Evolutionary conservation across 2,888 invertebrate species (phyloP).

Genomic region (Microplitis deprimator): DNA sequence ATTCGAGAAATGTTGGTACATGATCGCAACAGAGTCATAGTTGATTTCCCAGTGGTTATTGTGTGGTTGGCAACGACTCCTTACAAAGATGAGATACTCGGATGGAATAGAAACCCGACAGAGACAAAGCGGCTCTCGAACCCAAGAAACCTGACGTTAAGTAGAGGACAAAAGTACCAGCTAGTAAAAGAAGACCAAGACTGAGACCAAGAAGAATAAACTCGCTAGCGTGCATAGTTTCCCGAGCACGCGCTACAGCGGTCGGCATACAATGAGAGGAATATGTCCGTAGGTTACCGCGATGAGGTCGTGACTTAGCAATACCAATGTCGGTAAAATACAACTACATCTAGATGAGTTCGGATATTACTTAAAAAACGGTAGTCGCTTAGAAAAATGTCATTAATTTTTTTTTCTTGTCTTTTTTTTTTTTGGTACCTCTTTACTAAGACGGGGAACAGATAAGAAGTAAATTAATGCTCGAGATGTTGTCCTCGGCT

Average conservation of each 20-base stretch:
- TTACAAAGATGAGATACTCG: conserved; percentile 30
- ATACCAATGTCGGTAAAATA: conserved; percentile 57
- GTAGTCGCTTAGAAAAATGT: neutral
- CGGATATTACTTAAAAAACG: neutral
- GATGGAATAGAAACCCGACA: conserved; percentile 31
- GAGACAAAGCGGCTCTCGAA: conserved; percentile 9
- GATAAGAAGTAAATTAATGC: neutral
- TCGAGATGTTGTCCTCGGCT: neutral
- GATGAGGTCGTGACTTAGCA: conserved; percentile 63
- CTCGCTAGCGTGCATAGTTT: conserved; percentile 10
- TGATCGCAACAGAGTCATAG: conserved; percentile 62
- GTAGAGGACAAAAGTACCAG: conserved; percentile 35
- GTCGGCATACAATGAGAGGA: conserved; percentile 56
- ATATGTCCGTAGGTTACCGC: conserved; percentile 35
- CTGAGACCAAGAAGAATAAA: neutral
- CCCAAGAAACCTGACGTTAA: conserved; percentile 39
- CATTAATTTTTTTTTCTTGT: neutral
- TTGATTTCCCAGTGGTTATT: conserved; percentile 25
- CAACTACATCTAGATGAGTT: conserved; percentile 29
- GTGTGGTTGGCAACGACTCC: conserved; percentile 46
- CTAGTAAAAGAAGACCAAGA: conserved; percentile 32
- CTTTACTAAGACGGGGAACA: neutral
- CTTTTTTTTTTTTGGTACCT: neutral
- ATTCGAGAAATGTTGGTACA: conserved; percentile 68
- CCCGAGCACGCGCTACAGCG: conserved; percentile 24